phyloP scores from a whole-genome alignment of 92 coral and sea anemone genomes.

The Palythoa grandis region DNA sequence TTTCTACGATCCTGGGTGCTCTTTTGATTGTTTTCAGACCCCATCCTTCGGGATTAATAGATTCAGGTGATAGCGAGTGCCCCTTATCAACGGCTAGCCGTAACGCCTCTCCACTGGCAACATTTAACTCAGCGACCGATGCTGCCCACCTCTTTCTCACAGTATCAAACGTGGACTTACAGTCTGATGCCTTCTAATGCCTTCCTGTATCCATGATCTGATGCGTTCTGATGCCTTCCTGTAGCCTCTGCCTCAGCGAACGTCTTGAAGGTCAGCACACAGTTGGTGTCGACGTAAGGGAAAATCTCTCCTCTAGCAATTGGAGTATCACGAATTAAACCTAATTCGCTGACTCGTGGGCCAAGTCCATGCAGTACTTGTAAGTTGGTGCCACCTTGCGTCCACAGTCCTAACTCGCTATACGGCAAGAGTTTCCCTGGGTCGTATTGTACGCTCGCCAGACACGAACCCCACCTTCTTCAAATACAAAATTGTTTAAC shows the following conservation, averaged over 20 bases:
- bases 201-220: slow-evolving; percentile 41
- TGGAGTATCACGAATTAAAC: too few relatives aligned
- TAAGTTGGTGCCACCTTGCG: slow-evolving; percentile 27
- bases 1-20: too few relatives aligned
- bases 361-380: slow-evolving; percentile 21
- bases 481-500: too few relatives aligned
- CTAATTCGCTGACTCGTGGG: too few relatives aligned
- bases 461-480: too few relatives aligned
- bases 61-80: too few relatives aligned
- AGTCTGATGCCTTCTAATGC: slow-evolving; percentile 23
- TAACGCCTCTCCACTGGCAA: slow-evolving; percentile 41
- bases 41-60: too few relatives aligned
- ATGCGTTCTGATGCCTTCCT: too few relatives aligned
- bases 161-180: slow-evolving; percentile 34
- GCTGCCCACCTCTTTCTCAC: slow-evolving; percentile 41
- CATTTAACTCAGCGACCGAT: slow-evolving; percentile 36
- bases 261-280: slow-evolving; percentile 44
- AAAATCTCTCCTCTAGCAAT: slow-evolving; percentile 46
- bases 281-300: slow-evolving; percentile 24
- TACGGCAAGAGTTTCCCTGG: slow-evolving; percentile 28
- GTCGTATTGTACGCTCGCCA: too few relatives aligned
- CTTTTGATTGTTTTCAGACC: too few relatives aligned
- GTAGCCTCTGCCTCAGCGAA: slow-evolving; percentile 47
- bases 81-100: too few relatives aligned
- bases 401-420: slow-evolving; percentile 25